Percentiles rank a stretch among this genome's conserved stretches.
These are phyloP conservation scores for Cephus pulcher DNA, from an alignment of 2,888 invertebrate genomes.

Conservation along the genomic window DNA sequence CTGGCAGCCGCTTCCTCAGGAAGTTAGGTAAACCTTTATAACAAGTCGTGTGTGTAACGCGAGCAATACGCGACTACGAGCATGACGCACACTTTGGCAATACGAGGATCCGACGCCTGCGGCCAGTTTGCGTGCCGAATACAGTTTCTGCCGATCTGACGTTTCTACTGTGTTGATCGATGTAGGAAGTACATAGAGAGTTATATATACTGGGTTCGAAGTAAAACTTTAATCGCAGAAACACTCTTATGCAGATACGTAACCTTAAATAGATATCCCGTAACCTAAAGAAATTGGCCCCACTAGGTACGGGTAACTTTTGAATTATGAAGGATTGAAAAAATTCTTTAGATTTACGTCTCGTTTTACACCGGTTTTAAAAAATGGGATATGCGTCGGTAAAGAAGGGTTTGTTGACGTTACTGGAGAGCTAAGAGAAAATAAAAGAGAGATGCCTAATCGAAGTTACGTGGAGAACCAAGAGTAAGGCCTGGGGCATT, in stretches of 20 bases:
- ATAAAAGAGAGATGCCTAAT: neutral
- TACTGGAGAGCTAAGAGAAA: neutral
- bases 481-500: neutral
- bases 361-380: neutral
- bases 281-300: neutral
- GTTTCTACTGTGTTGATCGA: neutral
- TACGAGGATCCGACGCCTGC: neutral
- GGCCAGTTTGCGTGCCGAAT: conserved; percentile 25
- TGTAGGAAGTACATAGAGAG: too few relatives aligned
- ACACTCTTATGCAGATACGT: too few relatives aligned
- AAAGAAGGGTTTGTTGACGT: neutral
- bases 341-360: neutral
- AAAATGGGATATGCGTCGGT: neutral
- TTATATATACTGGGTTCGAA: neutral
- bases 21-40: conserved; percentile 13
- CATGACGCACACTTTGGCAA: neutral
- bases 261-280: neutral
- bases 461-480: neutral
- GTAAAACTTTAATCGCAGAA: neutral
- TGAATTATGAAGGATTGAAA: neutral
- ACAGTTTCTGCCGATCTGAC: conserved; percentile 19
- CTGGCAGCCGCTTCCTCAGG: conserved; percentile 36
- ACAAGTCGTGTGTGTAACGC: conserved; percentile 5
- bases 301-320: neutral
- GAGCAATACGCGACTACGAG: neutral